Evolutionary conservation across 1,140 invertebrate species (phyloP), one percentile per base, ranked within the genome.

Genomic region (Drosophila nasuta): DNA sequence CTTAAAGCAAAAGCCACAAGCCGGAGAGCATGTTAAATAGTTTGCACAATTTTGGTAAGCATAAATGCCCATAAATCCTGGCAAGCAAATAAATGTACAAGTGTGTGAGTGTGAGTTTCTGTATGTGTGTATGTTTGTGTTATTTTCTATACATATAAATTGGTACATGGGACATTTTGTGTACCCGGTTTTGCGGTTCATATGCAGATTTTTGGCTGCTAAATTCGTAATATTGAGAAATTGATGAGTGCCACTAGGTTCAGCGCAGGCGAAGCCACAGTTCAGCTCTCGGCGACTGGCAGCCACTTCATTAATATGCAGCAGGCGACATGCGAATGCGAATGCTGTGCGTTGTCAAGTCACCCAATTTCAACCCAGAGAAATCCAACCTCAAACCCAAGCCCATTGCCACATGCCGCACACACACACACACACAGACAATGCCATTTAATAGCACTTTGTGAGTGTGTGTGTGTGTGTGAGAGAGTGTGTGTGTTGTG

Each of bases 231-330:
- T 88, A 88, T 87, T 83, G 83, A 88, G 83, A 87, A 88, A 88
- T 87, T 87, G 83, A 88, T 87, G 83, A 68, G 54, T 64, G 66
- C 77, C 51, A 49, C 43, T 76, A 70, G 77, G 66, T 49, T 45
- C 30, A 28, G 11, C 56, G 17, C 8, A 15, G 20, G 20, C 10
- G 15, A 25, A 0, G 3, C 30, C 30, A 33, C 30, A 33, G 30
- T 33, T 33, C 35, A 43, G 7, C 15, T 25, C 43, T 25, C 48
- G 62, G 35, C 35, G 35, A 68, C 51, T 73, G 80, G 77, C 85
- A 81, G 60, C 51, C 69, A 71, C 81, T 80, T 89, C 85, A 89
- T 89, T 89, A 89, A 89, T 89, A 89, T 89, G 85, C 85, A 79
- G 78, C 75, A 81, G 65, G 83, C 83, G 72, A 87, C 82, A 87